These are phyloP conservation scores for Megamerina dolium DNA, from an alignment of 2,888 invertebrate species.

Conservation along the genomic window DNA sequence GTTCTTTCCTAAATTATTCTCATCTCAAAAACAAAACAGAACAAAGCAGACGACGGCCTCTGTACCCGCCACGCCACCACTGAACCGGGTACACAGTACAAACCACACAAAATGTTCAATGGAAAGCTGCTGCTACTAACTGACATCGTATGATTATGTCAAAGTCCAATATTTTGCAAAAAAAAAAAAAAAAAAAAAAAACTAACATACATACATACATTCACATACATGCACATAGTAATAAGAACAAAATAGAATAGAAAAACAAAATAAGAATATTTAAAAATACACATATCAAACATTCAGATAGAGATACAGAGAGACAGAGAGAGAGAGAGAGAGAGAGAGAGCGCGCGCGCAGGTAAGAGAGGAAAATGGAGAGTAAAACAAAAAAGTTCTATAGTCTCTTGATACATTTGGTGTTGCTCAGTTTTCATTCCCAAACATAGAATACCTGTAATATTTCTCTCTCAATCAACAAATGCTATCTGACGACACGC, in stretches of 20 bases:
- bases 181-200: conserved; percentile 2
- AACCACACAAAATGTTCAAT: not conserved
- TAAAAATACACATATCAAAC: no score
- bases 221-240: not conserved
- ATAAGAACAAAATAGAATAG: not conserved
- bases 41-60: not conserved
- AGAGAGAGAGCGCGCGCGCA: no score
- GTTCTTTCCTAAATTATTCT: no score
- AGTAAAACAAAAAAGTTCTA: not conserved
- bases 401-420: no score
- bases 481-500: no score
- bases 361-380: no score
- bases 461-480: no score
- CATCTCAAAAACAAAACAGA: no score
- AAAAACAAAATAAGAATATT: not conserved
- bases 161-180: conserved; percentile 8
- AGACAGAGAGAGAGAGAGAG: no score
- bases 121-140: not conserved
- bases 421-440: no score
- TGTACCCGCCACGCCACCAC: not conserved
- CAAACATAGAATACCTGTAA: no score
- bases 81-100: not conserved
- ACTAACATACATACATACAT: not conserved
- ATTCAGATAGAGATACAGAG: no score
- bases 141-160: conserved; percentile 12